These are phyloP conservation scores for Electrophaes corylata DNA, from an alignment of 2,888 invertebrate species.

Conservation along the genomic window DNA sequence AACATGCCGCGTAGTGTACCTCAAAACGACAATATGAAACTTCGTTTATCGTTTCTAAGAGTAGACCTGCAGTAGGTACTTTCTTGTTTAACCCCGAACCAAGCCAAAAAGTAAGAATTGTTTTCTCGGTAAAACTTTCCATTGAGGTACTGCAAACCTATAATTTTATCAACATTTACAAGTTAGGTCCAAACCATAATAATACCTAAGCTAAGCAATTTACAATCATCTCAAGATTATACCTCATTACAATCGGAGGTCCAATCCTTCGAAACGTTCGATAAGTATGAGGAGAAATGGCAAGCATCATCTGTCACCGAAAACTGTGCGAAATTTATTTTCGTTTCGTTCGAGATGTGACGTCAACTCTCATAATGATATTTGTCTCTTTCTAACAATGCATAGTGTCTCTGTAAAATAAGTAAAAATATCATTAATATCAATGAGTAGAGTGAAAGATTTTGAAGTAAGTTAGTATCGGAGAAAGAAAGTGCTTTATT, in stretches of 20 bases:
- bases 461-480: background rate
- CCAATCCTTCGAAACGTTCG: background rate
- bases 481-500: background rate
- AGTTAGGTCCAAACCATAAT: slow-evolving; percentile 10
- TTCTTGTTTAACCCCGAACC: too few species aligned
- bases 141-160: background rate
- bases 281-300: background rate
- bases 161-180: slow-evolving; percentile 8
- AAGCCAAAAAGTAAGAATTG: background rate
- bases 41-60: too few species aligned
- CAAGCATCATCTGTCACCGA: too few species aligned
- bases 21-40: too few species aligned
- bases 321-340: background rate
- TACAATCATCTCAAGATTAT: slow-evolving; percentile 31
- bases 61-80: too few species aligned
- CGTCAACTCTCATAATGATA: too few species aligned
- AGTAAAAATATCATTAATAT: too few species aligned
- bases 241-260: slow-evolving; percentile 32
- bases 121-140: background rate
- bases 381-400: too few species aligned
- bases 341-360: too few species aligned
- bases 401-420: too few species aligned
- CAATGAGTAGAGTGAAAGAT: background rate
- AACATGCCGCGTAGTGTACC: too few species aligned
- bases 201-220: slow-evolving; percentile 26